Evolutionary conservation across 2,888 invertebrate species (phyloP), one percentile per base, ranked within the genome.

Genomic region (Stenchaetothrips biformis): DNA sequence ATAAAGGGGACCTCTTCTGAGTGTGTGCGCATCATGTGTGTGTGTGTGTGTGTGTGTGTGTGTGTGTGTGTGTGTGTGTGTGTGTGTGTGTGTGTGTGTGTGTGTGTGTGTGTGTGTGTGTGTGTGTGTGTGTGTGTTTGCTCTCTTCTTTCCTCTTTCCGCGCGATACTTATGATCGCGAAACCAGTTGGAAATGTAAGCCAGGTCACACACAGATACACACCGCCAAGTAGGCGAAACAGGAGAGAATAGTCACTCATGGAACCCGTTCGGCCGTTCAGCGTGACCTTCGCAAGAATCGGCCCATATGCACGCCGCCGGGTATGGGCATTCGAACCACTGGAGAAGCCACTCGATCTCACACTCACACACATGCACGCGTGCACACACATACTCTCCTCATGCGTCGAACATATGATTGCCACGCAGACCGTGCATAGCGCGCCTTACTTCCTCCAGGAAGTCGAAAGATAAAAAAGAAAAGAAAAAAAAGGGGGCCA

Each of bases 181-280:
- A 74, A 74, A 74, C 67, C 67, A 74, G 67, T 74, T 74, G 67
- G 67, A 74, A 74, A 74, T 74, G 67, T 74, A 74, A 74, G 67
- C 67, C 67, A 74, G 67, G 67, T 25, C 67, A 74, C 21, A 25
- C 59, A 59, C 18, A 18, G 18, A 9, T 6, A 16, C 59, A 16
- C 53, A 7, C 53, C 53, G 53, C 2, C 53, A 4, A 37, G 53
- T 7, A 2, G 53, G 53, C 16, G 13, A 53, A 13, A 18, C 16
- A 18, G 53, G 53, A 53, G 53, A 53, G 53, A 53, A 53, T 53
- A 53, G 53, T 53, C 53, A 53, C 53, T 53, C 53, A 53, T 53
- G 53, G 25, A 74, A 21, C 67, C 67, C 67, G 67, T 11, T 53
- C 67, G 37, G 37, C 37, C 37, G 37, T 37, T 6, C 21, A 7